These are phyloP conservation scores for Dendrolimus kikuchii DNA, from an alignment of 1,140 invertebrate genomes.

Conservation along the genomic window DNA sequence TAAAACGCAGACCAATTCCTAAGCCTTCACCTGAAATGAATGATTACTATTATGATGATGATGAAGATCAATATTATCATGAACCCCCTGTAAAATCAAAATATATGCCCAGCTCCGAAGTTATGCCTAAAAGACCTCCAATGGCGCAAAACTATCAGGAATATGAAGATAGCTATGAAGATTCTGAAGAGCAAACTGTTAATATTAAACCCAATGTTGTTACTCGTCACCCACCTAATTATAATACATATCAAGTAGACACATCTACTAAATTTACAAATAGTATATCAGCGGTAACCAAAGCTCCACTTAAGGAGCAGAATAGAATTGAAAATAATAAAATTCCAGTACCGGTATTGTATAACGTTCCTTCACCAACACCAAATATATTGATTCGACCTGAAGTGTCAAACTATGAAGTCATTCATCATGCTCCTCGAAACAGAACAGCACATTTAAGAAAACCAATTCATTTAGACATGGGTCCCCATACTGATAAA, in stretches of 20 bases:
- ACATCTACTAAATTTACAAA: conserved; percentile 49
- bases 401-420: conserved; percentile 47
- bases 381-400: conserved; percentile 37
- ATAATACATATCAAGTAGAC: conserved; percentile 31
- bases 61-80: conserved; percentile 68
- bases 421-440: conserved; percentile 35
- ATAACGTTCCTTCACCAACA: conserved; percentile 27
- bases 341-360: conserved; percentile 38
- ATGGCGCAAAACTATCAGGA: conserved; percentile 71
- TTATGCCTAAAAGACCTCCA: conserved; percentile 61
- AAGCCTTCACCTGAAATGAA: conserved; percentile 72
- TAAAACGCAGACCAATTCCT: conserved; percentile 61
- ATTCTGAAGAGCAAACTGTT: conserved; percentile 24
- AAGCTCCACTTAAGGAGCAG: conserved; percentile 41
- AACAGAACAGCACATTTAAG: conserved; percentile 46
- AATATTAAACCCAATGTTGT: conserved; percentile 19
- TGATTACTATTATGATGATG: conserved; percentile 72
- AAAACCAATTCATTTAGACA: conserved; percentile 34
- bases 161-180: conserved; percentile 57
- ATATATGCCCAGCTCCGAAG: conserved; percentile 75
- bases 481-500: conserved; percentile 40
- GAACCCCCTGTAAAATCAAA: conserved; percentile 73
- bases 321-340: conserved; percentile 39
- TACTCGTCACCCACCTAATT: conserved; percentile 26
- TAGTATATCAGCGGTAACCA: conserved; percentile 51